Conservation (phyloP, 2,888 invertebrate genomes). For the Scaptodrosophila latifasciaeformis region DNA sequence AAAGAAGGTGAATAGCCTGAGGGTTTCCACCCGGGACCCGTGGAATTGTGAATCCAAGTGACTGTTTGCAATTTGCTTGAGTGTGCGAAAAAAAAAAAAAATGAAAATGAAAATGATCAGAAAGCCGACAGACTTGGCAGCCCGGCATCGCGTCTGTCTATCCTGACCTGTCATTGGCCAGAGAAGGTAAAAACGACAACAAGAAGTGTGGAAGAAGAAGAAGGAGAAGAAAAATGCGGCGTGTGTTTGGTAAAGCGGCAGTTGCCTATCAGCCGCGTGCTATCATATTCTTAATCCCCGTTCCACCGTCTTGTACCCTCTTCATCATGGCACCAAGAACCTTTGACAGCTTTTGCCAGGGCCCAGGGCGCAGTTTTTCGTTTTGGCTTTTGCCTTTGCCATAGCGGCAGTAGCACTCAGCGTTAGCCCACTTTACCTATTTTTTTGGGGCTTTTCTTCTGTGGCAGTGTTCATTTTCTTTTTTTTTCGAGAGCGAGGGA, state of each 20-base stretch:
- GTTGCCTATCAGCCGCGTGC: constrained; percentile 38
- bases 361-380: constrained; percentile 21
- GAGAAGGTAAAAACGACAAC: constrained; percentile 11
- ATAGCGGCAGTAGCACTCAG: constrained; percentile 47
- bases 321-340: constrained; percentile 1
- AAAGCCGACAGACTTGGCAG: neutral
- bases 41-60: neutral
- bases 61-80: constrained; percentile 4
- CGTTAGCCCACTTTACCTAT: constrained; percentile 54
- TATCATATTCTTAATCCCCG: constrained; percentile 24
- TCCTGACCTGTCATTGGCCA: constrained; percentile 1
- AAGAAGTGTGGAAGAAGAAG: no score
- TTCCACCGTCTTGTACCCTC: neutral
- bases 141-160: neutral
- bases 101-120: no score
- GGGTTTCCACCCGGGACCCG: neutral
- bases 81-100: neutral
- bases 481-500: no score
- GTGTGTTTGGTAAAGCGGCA: neutral
- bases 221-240: no score
- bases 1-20: constrained; percentile 2
- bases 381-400: constrained; percentile 34
- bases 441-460: constrained; percentile 10
- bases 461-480: no score
- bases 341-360: constrained; percentile 44